Conservation (phyloP, 30 jellyfish, hydroid and myxozoan species). For the Chrysaora quinquecirrha region DNA sequence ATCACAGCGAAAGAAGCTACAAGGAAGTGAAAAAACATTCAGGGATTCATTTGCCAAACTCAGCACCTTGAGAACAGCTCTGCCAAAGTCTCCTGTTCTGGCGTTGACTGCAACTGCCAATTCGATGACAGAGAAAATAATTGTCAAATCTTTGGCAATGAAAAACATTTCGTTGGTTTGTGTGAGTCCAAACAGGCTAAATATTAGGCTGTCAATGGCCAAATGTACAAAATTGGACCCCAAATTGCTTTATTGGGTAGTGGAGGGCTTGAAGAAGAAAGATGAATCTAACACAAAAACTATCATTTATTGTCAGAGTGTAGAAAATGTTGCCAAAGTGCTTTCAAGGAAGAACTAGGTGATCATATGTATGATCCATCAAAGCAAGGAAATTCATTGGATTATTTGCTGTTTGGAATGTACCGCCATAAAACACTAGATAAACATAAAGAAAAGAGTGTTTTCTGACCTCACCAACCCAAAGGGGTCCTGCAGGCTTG, state of each 20-base stretch:
- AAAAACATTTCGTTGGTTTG: background rate
- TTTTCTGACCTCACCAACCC: conserved; percentile 3
- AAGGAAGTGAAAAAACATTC: conserved; percentile 2
- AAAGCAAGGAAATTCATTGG: background rate
- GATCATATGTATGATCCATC: conserved; percentile 9
- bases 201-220: background rate
- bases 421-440: conserved; percentile 8
- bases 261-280: conserved; percentile 22
- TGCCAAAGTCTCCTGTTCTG: conserved; percentile 18
- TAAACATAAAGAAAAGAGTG: conserved; percentile 10
- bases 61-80: background rate
- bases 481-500: conserved; percentile 30
- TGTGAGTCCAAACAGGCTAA: conserved; percentile 36
- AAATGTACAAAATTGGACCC: conserved; percentile 12
- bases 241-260: conserved; percentile 9
- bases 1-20: background rate
- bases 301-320: conserved; percentile 27
- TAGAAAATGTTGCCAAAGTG: conserved; percentile 32
- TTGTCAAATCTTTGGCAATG: conserved; percentile 37
- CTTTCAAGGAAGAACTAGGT: conserved; percentile 29
- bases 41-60: background rate
- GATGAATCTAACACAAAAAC: background rate
- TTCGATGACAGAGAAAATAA: conserved; percentile 9
- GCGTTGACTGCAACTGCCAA: conserved; percentile 45
- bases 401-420: conserved; percentile 18